phyloP scores from a whole-genome alignment of 2,888 invertebrate species.

The Biston stratarius region DNA sequence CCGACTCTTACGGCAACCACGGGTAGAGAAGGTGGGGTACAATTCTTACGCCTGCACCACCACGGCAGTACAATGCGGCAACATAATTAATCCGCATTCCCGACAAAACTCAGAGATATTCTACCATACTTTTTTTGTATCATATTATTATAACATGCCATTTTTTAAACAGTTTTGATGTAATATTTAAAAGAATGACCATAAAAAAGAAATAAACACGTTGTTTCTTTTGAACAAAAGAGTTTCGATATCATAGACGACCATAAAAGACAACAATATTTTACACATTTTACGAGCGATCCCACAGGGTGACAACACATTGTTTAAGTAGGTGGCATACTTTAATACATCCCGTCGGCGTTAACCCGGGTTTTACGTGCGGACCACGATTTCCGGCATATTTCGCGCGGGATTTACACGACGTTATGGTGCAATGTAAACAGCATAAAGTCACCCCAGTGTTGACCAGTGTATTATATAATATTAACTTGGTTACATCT shows the following conservation, averaged over 20 bases:
- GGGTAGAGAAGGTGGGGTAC: too few species aligned
- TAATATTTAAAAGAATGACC: not conserved
- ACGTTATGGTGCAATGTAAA: slow-evolving; percentile 18
- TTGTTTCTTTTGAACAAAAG: slow-evolving; percentile 8
- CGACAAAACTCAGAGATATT: too few species aligned
- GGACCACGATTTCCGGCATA: slow-evolving; percentile 47
- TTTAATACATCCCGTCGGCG: slow-evolving; percentile 39
- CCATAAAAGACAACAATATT: slow-evolving; percentile 33
- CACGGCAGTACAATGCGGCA: too few species aligned
- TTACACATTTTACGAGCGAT: slow-evolving; percentile 36
- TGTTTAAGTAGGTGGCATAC: slow-evolving; percentile 40
- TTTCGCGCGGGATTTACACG: slow-evolving; percentile 52
- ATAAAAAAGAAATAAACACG: slow-evolving; percentile 16
- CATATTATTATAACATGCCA: too few species aligned
- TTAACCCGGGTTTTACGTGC: slow-evolving; percentile 38
- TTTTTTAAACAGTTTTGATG: not conserved
- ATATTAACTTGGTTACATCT: not conserved
- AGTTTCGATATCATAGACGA: slow-evolving; percentile 22
- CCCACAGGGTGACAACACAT: slow-evolving; percentile 32
- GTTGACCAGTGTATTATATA: slow-evolving; percentile 16
- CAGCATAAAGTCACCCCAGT: slow-evolving; percentile 28
- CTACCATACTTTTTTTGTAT: too few species aligned
- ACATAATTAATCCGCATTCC: too few species aligned
- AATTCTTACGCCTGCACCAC: too few species aligned
- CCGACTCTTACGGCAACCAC: too few species aligned